A percentile compares a stretch with the other conserved stretches of the same genome.
These are phyloP conservation scores for Lycodopsis pacificus DNA, from an alignment of 2,797 vertebrate genomes.

Conservation along the genomic window DNA sequence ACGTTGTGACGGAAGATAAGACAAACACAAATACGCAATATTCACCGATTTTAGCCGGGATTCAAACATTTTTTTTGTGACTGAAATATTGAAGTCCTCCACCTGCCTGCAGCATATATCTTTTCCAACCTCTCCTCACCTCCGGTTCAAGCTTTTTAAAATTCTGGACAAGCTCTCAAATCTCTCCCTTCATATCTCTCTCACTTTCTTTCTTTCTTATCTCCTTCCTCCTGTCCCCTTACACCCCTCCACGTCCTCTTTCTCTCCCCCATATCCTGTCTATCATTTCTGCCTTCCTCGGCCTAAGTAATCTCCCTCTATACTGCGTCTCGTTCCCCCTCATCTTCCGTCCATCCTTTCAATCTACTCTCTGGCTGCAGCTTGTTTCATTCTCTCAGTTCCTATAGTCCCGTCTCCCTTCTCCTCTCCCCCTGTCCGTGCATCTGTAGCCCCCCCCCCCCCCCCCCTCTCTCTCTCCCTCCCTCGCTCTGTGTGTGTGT, in stretches of 20 bases:
- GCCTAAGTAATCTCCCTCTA: constrained; percentile 56
- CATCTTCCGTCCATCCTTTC: constrained; percentile 59
- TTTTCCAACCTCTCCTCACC: constrained; percentile 47
- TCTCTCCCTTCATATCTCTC: constrained; percentile 50
- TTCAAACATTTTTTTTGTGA: constrained; percentile 62
- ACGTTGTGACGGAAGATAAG: constrained; percentile 37
- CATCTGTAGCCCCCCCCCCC: constrained; percentile 39
- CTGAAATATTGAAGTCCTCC: constrained; percentile 70
- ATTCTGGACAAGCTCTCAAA: constrained; percentile 63
- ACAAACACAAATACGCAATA: constrained; percentile 56
- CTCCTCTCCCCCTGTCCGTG: constrained; percentile 2
- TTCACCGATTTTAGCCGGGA: constrained; percentile 62
- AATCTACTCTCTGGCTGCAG: constrained; percentile 47
- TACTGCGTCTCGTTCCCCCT: constrained; percentile 44
- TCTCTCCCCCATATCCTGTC: constrained; percentile 54
- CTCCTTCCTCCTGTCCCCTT: constrained; percentile 41
- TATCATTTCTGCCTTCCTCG: constrained; percentile 53
- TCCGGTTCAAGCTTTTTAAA: constrained; percentile 42
- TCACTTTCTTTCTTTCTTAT: constrained; percentile 53
- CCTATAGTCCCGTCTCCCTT: constrained; percentile 17
- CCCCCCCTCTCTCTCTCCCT: constrained; percentile 3
- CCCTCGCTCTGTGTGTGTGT: constrained; percentile 24
- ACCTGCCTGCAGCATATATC: constrained; percentile 60
- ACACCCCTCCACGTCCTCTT: constrained; percentile 34
- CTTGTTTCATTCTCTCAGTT: constrained; percentile 59